Conservation (phyloP, 2,888 invertebrate genomes). For the Aradus depressus region DNA sequence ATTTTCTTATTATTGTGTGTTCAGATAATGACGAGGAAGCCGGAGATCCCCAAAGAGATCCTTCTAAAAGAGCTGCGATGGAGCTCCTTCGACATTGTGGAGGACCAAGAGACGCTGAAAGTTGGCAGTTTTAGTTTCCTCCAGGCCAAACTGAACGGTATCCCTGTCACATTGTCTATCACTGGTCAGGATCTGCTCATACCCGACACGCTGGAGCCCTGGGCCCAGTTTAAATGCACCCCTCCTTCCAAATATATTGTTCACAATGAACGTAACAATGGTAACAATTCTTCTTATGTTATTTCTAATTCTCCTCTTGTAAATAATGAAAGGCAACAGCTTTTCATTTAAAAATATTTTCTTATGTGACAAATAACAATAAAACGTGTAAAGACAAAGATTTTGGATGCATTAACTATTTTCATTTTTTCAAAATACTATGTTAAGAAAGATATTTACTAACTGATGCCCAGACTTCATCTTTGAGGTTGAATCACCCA, state of each 20-base stretch:
- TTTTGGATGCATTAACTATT: no score
- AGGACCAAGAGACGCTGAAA: conserved; percentile 21
- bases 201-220: conserved; percentile 17
- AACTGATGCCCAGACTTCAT: no score
- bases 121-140: conserved; percentile 25
- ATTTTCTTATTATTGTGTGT: neutral
- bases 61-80: conserved; percentile 18
- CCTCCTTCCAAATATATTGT: conserved; percentile 16
- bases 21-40: conserved; percentile 23
- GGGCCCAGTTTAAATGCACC: conserved; percentile 21
- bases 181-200: conserved; percentile 4
- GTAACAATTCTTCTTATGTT: neutral
- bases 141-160: conserved; percentile 24
- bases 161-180: conserved; percentile 24
- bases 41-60: conserved; percentile 19
- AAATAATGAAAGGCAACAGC: no score
- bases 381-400: no score
- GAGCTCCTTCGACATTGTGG: conserved; percentile 24
- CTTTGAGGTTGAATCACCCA: no score
- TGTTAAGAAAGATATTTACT: no score
- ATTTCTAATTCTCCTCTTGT: neutral
- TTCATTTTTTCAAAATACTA: no score
- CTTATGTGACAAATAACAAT: no score
- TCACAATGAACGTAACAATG: conserved; percentile 1
- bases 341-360: no score